These are phyloP conservation scores for Trisateles emortualis DNA, from an alignment of 2,888 invertebrate species.

Conservation along the genomic window DNA sequence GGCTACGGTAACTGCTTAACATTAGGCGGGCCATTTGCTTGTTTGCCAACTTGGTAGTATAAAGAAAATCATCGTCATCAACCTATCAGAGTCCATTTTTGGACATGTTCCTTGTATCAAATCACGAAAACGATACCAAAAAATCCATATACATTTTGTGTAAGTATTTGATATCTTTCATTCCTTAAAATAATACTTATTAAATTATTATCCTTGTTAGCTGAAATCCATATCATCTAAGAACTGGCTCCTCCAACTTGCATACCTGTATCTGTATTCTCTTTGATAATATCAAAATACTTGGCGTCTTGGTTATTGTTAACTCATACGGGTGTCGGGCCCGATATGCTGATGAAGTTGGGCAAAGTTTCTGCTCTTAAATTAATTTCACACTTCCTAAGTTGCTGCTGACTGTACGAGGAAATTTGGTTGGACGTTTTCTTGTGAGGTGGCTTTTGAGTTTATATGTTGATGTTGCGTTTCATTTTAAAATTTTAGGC, in stretches of 20 bases:
- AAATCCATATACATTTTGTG: too few species aligned
- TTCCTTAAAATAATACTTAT: too few species aligned
- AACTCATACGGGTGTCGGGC: constrained; percentile 4
- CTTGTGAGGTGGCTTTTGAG: neutral
- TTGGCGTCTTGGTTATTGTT: constrained; percentile 20
- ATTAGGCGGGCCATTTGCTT: too few species aligned
- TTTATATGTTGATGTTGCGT: neutral
- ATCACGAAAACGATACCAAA: too few species aligned
- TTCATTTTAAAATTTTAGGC: too few species aligned
- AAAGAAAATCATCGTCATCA: too few species aligned
- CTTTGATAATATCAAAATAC: constrained; percentile 22
- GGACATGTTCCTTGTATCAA: too few species aligned
- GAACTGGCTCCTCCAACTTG: constrained; percentile 3
- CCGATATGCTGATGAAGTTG: constrained; percentile 46
- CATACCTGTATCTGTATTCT: constrained; percentile 12
- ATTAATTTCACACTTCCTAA: constrained; percentile 48
- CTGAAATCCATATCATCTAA: neutral
- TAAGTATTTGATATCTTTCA: too few species aligned
- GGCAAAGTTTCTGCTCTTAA: constrained; percentile 38
- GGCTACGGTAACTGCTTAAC: too few species aligned
- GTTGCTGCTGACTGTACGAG: constrained; percentile 18
- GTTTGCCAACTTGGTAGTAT: too few species aligned
- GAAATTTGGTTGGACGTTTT: constrained; percentile 28
- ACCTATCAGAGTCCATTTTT: too few species aligned
- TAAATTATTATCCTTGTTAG: too few species aligned